phyloP scores from a whole-genome alignment of 2,113 vertebrate species.

The Platichthys flesus region DNA sequence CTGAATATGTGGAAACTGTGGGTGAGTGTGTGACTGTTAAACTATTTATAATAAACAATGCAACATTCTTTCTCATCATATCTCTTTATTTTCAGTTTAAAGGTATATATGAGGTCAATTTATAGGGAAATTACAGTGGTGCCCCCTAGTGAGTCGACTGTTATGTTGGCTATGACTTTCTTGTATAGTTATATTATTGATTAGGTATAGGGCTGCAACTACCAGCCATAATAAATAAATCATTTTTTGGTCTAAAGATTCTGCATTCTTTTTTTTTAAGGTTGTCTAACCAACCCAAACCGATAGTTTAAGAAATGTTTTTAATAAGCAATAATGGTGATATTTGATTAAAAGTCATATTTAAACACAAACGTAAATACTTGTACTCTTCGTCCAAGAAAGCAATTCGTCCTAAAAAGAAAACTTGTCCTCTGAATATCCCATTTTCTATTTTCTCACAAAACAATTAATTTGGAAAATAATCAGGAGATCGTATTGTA shows the following conservation, averaged over 20 bases:
- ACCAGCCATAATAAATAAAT: not conserved
- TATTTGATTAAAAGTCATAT: not conserved
- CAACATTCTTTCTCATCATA: not conserved
- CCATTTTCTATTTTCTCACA: too few relatives aligned
- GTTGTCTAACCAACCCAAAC: not conserved
- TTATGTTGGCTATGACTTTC: not conserved
- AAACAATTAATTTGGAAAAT: too few relatives aligned
- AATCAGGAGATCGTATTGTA: too few relatives aligned
- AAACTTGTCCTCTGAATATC: too few relatives aligned
- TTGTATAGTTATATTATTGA: not conserved
- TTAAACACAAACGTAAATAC: not conserved
- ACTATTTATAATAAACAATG: conserved; percentile 3
- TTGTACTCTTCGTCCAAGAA: not conserved
- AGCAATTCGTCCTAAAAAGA: not conserved
- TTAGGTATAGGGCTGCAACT: not conserved
- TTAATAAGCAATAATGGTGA: not conserved
- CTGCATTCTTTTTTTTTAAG: not conserved
- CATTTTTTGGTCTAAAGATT: too few relatives aligned
- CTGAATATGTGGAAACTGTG: not conserved
- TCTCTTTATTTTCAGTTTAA: conserved; percentile 2
- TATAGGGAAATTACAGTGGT: too few relatives aligned
- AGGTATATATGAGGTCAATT: not conserved
- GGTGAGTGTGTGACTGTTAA: not conserved
- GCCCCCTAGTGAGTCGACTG: too few relatives aligned
- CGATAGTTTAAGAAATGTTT: not conserved